A percentile compares a stretch with the other conserved stretches of the same genome.
phyloP scores from a whole-genome alignment of 2,113 vertebrate genomes.

The Cricetomys ansorgei region DNA sequence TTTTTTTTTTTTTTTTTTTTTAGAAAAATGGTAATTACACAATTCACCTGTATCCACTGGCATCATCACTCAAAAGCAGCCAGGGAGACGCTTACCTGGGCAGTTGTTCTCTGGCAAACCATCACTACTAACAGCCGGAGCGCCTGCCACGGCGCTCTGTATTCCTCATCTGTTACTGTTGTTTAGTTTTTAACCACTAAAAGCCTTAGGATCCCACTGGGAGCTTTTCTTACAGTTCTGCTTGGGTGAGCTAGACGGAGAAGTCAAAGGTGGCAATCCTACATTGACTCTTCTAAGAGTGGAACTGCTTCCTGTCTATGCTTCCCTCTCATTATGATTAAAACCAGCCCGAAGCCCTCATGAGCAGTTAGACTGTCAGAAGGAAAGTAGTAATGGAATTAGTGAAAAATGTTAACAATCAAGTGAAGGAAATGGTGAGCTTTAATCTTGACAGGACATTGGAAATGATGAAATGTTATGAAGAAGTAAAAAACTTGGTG shows the following conservation, averaged over 20 bases:
- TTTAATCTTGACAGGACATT: background rate
- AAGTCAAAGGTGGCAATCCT: background rate
- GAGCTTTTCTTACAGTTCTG: background rate
- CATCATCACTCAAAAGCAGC: slow-evolving; percentile 1
- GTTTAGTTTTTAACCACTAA: background rate
- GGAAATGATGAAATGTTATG: background rate
- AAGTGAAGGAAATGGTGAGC: background rate
- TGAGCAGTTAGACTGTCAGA: background rate
- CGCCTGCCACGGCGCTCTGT: background rate
- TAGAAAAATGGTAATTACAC: background rate
- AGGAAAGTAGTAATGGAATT: background rate
- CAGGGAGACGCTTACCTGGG: background rate
- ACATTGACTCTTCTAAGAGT: background rate
- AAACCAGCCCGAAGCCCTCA: background rate
- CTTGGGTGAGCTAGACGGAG: background rate
- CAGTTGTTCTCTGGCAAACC: background rate
- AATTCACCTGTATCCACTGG: background rate
- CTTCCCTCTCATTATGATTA: background rate
- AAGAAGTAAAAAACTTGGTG: background rate
- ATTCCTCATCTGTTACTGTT: background rate
- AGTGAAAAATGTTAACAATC: background rate
- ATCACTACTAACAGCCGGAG: background rate
- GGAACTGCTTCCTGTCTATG: background rate
- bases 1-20: background rate
- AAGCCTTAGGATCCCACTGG: background rate